Base-by-base conservation (phyloP, 2,888 invertebrate species). In the Heliconius cydno region DNA sequence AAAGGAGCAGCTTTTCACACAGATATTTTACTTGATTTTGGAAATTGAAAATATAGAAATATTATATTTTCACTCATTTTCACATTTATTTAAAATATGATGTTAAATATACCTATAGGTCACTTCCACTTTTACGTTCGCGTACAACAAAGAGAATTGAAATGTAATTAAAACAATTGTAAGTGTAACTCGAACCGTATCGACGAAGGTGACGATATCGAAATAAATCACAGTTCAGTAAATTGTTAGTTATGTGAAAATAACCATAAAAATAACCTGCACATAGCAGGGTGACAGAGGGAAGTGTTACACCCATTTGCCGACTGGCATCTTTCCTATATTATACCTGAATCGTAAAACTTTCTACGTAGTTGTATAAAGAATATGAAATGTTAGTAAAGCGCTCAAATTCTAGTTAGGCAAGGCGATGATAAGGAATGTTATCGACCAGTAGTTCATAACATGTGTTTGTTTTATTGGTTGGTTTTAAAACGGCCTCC, bases 361-460 rank as follows among this genome's bases (percentile, higher is more conserved):
- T 60, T 34, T 30, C 60, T 38, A 38, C 34, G 15, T 73, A 73
- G 10, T n/a, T 34, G 1, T 34, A 52, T 57, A 70, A 34, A 65
- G 65, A 73, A 30, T 52, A 83, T 80, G 80, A 79, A 84, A 80
- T 80, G 81, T 82, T 84, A 85, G 84, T 85, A 85, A 85, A 87
- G 84, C 88, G 86, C 88, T 86, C 84, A 88, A 89, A 88, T 88
- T 86, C 85, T 83, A 85, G 87, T 90, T 89, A 88, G 88, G 84
- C 85, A 86, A 87, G 87, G 84, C 84, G 79, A 76, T 87, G 91
- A 92, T 92, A 92, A 91, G 86, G 84, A 85, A 86, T 85, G 83
- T 85, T 89, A 88, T 87, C 87, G 86, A 83, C 85, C 78, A 80
- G 76, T 81, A 80, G 76, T 80, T 71, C 77, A 79, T 80, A 82